Conservation (phyloP, 1,140 invertebrate species). For the Thaumetopoea pityocampa region DNA sequence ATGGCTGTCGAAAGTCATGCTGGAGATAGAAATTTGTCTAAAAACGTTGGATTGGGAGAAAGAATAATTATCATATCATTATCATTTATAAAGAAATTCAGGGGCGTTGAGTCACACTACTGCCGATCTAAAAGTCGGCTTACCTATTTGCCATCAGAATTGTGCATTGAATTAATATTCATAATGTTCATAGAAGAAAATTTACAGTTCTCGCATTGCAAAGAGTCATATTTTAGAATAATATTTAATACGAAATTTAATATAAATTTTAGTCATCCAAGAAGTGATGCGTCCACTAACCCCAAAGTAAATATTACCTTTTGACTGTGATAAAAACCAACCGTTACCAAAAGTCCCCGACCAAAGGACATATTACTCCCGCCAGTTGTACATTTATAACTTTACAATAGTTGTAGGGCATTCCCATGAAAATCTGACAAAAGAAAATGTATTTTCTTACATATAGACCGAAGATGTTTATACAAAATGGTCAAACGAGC, state of each 20-base stretch:
- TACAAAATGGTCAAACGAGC: slow-evolving; percentile 22
- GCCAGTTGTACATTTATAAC: slow-evolving; percentile 21
- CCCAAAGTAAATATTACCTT: slow-evolving; percentile 5
- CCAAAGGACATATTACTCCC: slow-evolving; percentile 10
- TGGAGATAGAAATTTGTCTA: neutral
- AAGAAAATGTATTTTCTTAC: slow-evolving; percentile 10
- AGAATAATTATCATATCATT: too few relatives aligned
- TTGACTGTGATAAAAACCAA: too few relatives aligned
- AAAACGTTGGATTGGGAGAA: neutral
- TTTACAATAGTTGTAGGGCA: slow-evolving; percentile 18
- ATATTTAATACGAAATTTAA: slow-evolving; percentile 5
- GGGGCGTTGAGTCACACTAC: neutral
- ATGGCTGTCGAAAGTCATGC: neutral
- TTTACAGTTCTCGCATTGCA: neutral
- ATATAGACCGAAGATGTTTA: slow-evolving; percentile 18
- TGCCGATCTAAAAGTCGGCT: neutral
- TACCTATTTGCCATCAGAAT: neutral
- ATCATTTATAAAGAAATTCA: neutral
- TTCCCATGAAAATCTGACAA: slow-evolving; percentile 14
- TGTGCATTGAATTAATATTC: neutral
- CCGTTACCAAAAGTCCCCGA: slow-evolving; percentile 5
- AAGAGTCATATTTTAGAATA: neutral
- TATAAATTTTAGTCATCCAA: neutral
- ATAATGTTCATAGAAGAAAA: slow-evolving; percentile 2
- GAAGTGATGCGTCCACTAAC: neutral